These are phyloP conservation scores for Hydractinia symbiolongicarpus DNA, from an alignment of 30 jellyfish, hydroid and myxozoan genomes.

Conservation along the genomic window DNA sequence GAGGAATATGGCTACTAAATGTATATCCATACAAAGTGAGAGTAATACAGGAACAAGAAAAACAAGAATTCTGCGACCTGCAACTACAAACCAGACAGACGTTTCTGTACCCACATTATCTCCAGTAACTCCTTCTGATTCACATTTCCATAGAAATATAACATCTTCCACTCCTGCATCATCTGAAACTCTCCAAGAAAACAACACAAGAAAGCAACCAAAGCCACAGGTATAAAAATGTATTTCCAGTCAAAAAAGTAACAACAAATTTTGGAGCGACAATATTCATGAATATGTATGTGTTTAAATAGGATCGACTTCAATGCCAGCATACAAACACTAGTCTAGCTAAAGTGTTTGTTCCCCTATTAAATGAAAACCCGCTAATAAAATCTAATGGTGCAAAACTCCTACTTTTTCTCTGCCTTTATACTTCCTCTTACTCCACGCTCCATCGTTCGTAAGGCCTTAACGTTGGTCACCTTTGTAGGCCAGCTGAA, in stretches of 20 bases:
- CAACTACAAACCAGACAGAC: neutral
- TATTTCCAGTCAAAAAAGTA: neutral
- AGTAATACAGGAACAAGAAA: neutral
- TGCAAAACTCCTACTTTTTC: too few species aligned
- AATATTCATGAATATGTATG: too few species aligned
- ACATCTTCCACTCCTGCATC: conserved; percentile 29
- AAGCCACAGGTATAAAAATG: conserved; percentile 21
- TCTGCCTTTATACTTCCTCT: too few species aligned
- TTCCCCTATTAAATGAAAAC: too few species aligned
- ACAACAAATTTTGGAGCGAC: too few species aligned
- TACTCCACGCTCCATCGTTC: too few species aligned
- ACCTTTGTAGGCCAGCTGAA: too few species aligned
- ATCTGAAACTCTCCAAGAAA: neutral
- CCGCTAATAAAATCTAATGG: too few species aligned
- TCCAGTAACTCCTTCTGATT: conserved; percentile 38
- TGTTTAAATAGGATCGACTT: too few species aligned
- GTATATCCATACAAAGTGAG: neutral
- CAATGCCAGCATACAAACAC: too few species aligned
- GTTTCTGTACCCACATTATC: neutral
- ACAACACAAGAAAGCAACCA: conserved; percentile 24
- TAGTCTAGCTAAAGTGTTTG: too few species aligned
- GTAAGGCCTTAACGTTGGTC: too few species aligned
- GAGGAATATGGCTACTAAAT: neutral
- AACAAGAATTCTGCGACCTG: conserved; percentile 9
- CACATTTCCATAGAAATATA: neutral